Evolutionary conservation across 2,113 vertebrate species (phyloP), one percentile per base, ranked within the genome.

Genomic region (Nycticryphes semicollaris): DNA sequence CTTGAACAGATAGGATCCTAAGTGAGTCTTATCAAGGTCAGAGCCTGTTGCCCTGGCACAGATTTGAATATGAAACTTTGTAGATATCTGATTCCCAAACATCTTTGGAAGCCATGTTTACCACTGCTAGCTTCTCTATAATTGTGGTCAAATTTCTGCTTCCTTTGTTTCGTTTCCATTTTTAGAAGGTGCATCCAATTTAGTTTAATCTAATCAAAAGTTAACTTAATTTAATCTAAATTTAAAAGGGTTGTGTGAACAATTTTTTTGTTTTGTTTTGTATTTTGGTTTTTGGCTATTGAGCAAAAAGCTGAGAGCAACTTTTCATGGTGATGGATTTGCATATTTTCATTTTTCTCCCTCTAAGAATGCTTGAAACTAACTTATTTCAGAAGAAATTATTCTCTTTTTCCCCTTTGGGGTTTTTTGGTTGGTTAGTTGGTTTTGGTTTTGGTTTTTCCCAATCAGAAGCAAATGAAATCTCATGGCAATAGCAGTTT

Each of bases 11-110:
- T 82, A 95, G 90, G 69, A 87, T 93, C 51, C 80, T 93, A 72
- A 96, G 92, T 93, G 89, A 96, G 70, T 56, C 84, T 94, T 96
- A 94, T 86, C 93, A 86, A 93, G 74, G 91, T 93, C 75, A 75
- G 90, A 93, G 76, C 73, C 86, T 80, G 31, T 45, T 88, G 56
- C 57, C 84, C 30, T 62, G 57, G 45, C 39, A 89, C 73, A 75
- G 39, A 90, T 92, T 89, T 89, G 73, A 94, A 87, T 89, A 79
- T 0, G 0, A 69, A 94, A 53, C 43, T 85, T 81, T 48, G 60
- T 72, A 84, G 66, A 75, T 84, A 88, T 68, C 73, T 68, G 88
- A 69, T 81, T 87, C 69, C 73, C 23, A 90, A 90, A 87, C 45
- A 90, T 88, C 39, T 75, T 82, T 94, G 86, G 77, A 94, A 95